These are phyloP conservation scores for Rhabdomys pumilio DNA, from an alignment of 2,797 vertebrate genomes.

Conservation along the genomic window DNA sequence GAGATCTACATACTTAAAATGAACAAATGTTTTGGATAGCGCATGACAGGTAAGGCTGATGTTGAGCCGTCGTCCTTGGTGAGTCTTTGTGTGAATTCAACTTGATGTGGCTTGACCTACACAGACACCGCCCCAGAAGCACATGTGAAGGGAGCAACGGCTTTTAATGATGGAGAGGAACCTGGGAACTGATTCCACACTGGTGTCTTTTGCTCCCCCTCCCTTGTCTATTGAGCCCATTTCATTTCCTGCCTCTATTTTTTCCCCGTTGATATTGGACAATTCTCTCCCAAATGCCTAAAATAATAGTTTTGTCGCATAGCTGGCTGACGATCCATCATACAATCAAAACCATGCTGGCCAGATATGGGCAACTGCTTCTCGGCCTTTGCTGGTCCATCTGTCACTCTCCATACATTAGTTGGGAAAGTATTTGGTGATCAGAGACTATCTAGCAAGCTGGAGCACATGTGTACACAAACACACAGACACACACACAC, in stretches of 20 bases:
- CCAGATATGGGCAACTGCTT: constrained; percentile 79
- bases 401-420: constrained; percentile 75
- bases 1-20: constrained; percentile 56
- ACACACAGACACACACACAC: background rate
- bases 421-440: constrained; percentile 61
- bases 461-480: background rate
- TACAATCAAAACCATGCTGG: constrained; percentile 84
- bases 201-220: background rate
- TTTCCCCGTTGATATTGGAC: constrained; percentile 29
- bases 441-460: constrained; percentile 44
- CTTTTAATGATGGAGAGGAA: background rate
- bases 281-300: constrained; percentile 69
- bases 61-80: background rate
- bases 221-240: background rate
- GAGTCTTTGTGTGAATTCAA: constrained; percentile 12
- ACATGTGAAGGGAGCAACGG: background rate
- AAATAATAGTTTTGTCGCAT: constrained; percentile 81
- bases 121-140: background rate
- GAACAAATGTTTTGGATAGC: background rate
- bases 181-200: background rate
- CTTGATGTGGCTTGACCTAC: background rate
- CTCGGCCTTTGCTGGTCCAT: constrained; percentile 79
- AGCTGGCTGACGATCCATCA: constrained; percentile 74
- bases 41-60: background rate
- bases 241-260: constrained; percentile 53